Base-by-base conservation (phyloP, 2,113 vertebrate species). In the Maccullochella peelii region DNA sequence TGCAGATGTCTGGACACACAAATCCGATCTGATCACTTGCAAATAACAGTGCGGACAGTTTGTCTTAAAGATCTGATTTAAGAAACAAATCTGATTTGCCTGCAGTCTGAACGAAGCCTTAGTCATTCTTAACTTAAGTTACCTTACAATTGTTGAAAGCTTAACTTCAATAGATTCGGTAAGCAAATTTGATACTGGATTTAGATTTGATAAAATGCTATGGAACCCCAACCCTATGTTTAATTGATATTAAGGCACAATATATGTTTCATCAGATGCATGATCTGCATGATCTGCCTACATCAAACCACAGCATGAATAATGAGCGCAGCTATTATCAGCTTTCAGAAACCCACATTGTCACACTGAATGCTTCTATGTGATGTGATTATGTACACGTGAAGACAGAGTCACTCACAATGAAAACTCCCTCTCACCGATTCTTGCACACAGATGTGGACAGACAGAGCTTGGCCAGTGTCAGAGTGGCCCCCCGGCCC, bases 321-420 rank as follows among this genome's bases (percentile, higher is more conserved):
- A 86, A 91, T 44, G 70, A 77, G 61, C 16, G 10, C 55, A 49
- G 75, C 50, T 80, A 78, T 84, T 84, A 89, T 86, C 77, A 74
- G 74, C 74, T 73, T 79, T 82, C 54, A 80, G 38, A 76, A 73
- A 63, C 44, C 49, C 38, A 52, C 42, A 58, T 54, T 69, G 40
- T 77, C 73, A 42, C 70, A 50, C 55, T 12, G 49, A 73, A 73
- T 44, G 61, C 67, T 54, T 30, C 66, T 11, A 6, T 54, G 49
- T 71, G 59, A 81, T 81, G 76, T 67, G 70, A 86, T 84, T 67
- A 75, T 76, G 57, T 54, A n/a, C 33, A 73, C 8, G 25, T 52
- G 33, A 69, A 65, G 38, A 78, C 62, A 82, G 50, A 79, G 52
- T 68, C 66, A 61, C 44, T 82, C 73, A 2, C 68, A 62, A 72